Base-by-base conservation (phyloP, 2,797 vertebrate genomes). In the Gallinago solitaria region DNA sequence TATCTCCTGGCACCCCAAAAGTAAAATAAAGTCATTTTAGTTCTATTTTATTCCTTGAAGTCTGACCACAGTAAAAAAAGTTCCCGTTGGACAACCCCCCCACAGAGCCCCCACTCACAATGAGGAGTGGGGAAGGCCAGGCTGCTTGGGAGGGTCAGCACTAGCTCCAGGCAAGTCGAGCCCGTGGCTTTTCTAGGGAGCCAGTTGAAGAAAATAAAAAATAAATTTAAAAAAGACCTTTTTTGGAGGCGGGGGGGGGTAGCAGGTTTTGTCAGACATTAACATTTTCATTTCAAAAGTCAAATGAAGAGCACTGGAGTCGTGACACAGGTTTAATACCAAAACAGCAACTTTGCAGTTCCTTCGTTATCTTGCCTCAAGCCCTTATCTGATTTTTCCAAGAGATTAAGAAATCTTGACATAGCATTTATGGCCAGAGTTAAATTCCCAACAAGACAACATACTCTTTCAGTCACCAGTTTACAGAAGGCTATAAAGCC, bases 351-450 rank as follows among this genome's bases (percentile, higher is more conserved):
- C 61, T 91, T 67, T 47, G 80, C 84, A 83, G 51, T n/a, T 94
- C 82, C 60, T 76, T 64, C 25, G 1, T 57, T 95, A 91, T 84
- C 93, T 93, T 65, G 79, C 88, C 90, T 88, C 70, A 6, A 94
- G 86, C 79, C 79, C 27, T 89, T 61, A 95, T 88, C 93, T 94
- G 95, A 95, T 97, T 93, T 93, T 93, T 93, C 93, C 56, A 71
- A 37, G 94, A 94, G 95, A 95, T 95, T 87, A 96, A 69, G 90
- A 94, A 94, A 92, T 93, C 91, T 95, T 90, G 81, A 94, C 91
- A 73, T 20, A 68, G 59, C 65, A 33, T 92, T 95, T 93, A 93
- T 69, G 81, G 91, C 92, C 88, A 1, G 0, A 64, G 83, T 65
- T 83, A 83, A 97, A 64, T 7, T 88, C 78, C 71, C 81, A 45